Percentiles rank a stretch among this genome's conserved stretches.
Conservation (phyloP, 1,140 invertebrate species). For the Papilio glaucus region DNA sequence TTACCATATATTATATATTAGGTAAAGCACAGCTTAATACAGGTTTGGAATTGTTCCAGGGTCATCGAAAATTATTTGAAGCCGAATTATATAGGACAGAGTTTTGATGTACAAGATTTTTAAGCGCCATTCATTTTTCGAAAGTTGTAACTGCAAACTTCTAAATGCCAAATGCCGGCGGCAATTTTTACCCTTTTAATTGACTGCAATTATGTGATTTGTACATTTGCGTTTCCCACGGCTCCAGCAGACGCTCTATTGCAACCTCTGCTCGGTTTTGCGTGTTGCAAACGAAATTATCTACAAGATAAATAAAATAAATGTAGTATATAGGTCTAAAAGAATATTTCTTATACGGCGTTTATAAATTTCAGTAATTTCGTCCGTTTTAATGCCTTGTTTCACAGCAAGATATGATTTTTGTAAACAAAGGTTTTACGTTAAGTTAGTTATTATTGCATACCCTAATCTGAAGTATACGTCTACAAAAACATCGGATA, state of each 20-base stretch:
- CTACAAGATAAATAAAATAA: conserved; percentile 2
- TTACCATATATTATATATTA: too few relatives aligned
- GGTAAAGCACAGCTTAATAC: too few relatives aligned
- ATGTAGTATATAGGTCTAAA: not conserved
- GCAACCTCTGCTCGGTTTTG: conserved; percentile 29
- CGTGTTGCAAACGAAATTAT: not conserved
- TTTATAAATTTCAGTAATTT: too few relatives aligned
- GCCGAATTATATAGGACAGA: not conserved
- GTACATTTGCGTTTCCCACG: conserved; percentile 42
- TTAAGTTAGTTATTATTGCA: too few relatives aligned
- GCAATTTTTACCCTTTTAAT: conserved; percentile 45
- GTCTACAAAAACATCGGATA: too few relatives aligned
- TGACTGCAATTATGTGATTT: conserved; percentile 43
- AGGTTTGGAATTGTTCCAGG: too few relatives aligned
- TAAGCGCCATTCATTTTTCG: conserved; percentile 18
- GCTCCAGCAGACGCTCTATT: conserved; percentile 14
- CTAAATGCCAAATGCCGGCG: conserved; percentile 41
- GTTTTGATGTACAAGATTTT: not conserved
- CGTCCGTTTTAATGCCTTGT: too few relatives aligned
- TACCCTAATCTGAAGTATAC: too few relatives aligned
- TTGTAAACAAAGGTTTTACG: too few relatives aligned
- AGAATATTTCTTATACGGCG: too few relatives aligned
- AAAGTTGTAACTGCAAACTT: conserved; percentile 23
- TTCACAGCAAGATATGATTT: too few relatives aligned
- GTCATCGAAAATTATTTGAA: not conserved